phyloP scores from a whole-genome alignment of 2,888 invertebrate species.

The Taphrorychus bicolor region DNA sequence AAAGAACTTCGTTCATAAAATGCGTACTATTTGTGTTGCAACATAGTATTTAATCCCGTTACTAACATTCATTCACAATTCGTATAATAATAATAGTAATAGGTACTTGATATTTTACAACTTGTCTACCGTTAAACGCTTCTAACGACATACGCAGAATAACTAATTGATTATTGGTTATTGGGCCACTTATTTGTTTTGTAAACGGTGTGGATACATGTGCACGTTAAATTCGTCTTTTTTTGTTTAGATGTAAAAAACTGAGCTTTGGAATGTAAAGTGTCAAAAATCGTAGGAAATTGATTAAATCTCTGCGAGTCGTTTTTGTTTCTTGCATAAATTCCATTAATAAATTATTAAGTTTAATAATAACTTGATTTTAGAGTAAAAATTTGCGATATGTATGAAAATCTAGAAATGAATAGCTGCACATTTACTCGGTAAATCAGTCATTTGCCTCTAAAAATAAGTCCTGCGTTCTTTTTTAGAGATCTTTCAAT shows the following conservation, averaged over 20 bases:
- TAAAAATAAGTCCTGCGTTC: too few species aligned
- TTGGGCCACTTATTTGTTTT: slow-evolving; percentile 10
- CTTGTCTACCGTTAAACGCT: slow-evolving; percentile 13
- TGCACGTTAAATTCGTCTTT: not conserved
- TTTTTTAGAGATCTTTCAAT: too few species aligned
- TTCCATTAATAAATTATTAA: too few species aligned
- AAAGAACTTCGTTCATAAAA: slow-evolving; percentile 11
- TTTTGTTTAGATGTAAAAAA: not conserved
- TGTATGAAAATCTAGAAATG: too few species aligned
- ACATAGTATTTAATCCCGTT: slow-evolving; percentile 13
- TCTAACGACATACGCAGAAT: slow-evolving; percentile 14
- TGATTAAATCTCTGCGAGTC: too few species aligned
- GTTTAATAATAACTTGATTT: too few species aligned
- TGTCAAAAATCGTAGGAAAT: too few species aligned
- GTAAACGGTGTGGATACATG: slow-evolving; percentile 13
- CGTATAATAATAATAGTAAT: not conserved
- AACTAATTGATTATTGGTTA: slow-evolving; percentile 13
- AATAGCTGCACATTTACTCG: too few species aligned
- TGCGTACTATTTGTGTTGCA: not conserved
- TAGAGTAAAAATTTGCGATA: too few species aligned
- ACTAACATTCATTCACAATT: slow-evolving; percentile 15
- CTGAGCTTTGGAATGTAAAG: too few species aligned
- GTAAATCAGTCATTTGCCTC: too few species aligned
- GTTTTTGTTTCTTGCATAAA: too few species aligned
- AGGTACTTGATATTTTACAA: not conserved